Evolutionary conservation across 2,113 vertebrate species (phyloP).

Genomic region (Campylorhamphus procurvoides): DNA sequence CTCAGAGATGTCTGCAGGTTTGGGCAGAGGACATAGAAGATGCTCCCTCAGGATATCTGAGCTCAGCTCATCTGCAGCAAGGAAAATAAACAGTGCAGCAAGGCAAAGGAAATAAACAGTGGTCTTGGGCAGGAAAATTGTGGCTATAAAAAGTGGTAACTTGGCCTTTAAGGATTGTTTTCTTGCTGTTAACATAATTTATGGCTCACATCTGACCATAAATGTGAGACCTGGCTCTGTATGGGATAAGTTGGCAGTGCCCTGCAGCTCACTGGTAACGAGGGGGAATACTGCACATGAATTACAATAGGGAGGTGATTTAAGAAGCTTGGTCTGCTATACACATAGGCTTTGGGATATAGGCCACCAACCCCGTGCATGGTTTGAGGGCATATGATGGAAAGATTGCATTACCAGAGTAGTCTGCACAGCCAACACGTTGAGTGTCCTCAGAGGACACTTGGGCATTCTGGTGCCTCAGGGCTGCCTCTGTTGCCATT

Average conservation of each 20-base stretch:
- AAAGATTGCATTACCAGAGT: background rate
- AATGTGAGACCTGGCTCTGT: background rate
- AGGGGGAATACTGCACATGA: accelerated
- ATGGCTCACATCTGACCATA: background rate
- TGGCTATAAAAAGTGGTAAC: background rate
- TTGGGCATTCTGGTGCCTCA: accelerated
- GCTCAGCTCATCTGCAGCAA: background rate
- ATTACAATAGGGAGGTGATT: background rate
- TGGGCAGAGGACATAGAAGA: background rate
- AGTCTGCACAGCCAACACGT: background rate
- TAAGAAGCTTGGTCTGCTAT: background rate
- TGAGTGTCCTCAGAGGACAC: background rate
- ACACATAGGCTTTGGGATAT: background rate
- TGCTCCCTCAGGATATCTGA: background rate
- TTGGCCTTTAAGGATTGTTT: background rate
- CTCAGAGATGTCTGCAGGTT: background rate
- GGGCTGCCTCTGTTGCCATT: background rate
- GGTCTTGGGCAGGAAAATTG: background rate
- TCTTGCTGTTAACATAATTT: background rate
- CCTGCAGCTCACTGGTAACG: background rate
- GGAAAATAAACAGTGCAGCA: no score
- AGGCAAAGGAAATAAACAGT: no score
- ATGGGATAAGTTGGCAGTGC: background rate
- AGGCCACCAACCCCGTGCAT: background rate
- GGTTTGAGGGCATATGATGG: background rate